Conservation (phyloP, 2,888 invertebrate genomes). For the Andrena trimmerana region DNA sequence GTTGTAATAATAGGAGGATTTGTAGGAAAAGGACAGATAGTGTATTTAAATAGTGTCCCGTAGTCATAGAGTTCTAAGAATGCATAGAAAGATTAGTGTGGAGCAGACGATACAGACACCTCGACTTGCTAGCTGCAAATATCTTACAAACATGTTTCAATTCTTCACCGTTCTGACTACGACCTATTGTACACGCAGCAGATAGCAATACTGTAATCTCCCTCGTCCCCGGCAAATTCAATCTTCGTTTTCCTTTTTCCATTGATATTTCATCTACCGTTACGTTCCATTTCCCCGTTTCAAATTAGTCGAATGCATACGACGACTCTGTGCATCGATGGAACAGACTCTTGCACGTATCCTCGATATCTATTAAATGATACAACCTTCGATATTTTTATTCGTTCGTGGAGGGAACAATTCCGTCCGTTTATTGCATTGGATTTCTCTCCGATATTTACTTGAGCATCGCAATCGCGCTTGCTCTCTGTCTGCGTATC, state of each 20-base stretch:
- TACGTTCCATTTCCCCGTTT: constrained; percentile 6
- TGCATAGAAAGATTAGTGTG: too few relatives aligned
- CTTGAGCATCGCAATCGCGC: background rate
- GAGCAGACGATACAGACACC: too few relatives aligned
- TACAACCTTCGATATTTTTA: constrained; percentile 9
- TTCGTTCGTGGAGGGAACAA: background rate
- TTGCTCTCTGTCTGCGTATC: background rate
- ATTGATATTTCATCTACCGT: constrained; percentile 10
- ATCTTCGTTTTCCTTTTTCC: background rate
- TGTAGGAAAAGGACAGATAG: too few relatives aligned
- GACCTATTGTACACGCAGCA: background rate
- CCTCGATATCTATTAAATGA: background rate
- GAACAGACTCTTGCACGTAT: background rate
- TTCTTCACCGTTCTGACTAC: too few relatives aligned
- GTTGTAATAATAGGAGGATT: too few relatives aligned
- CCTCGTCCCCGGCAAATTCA: background rate
- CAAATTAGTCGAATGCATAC: background rate
- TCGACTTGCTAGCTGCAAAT: too few relatives aligned
- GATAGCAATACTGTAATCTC: constrained; percentile 13
- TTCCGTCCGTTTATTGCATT: background rate
- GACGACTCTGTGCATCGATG: background rate
- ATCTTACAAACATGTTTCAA: too few relatives aligned
- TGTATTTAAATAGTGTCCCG: too few relatives aligned
- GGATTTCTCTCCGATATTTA: background rate
- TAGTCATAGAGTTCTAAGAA: too few relatives aligned